Conservation (phyloP, 2,797 vertebrate genomes). For the Molossus alvarezi region DNA sequence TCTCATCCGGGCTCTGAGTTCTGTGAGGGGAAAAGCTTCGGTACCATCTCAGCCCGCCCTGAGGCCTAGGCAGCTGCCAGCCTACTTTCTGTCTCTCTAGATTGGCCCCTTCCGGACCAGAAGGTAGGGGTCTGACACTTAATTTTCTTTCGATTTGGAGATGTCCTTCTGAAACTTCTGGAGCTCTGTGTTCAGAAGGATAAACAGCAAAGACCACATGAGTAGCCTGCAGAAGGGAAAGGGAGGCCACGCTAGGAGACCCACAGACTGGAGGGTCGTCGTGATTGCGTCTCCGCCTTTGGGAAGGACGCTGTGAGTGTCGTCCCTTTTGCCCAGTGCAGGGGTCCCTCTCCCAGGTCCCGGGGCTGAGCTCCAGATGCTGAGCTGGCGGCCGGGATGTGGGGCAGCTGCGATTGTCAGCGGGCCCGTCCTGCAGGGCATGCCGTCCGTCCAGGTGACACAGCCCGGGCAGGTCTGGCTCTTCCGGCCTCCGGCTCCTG, state of each 20-base stretch:
- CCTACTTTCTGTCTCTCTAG: not conserved
- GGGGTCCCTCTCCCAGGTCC: not conserved
- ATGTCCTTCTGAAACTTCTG: not conserved
- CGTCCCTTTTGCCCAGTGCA: rapidly evolving
- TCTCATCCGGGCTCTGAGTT: not conserved
- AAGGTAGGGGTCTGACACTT: not conserved
- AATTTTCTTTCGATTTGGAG: not conserved
- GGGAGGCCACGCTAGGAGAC: not conserved
- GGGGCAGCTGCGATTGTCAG: rapidly evolving
- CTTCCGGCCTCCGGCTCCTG: not conserved
- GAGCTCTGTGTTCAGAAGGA: not conserved
- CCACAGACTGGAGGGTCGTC: rapidly evolving
- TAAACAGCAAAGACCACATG: not conserved
- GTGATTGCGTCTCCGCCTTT: not conserved
- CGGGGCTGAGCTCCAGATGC: rapidly evolving
- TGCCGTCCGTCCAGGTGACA: not conserved
- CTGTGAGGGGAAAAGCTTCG: not conserved
- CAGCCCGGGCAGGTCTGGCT: not conserved
- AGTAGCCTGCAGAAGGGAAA: not conserved
- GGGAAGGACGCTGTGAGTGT: not conserved
- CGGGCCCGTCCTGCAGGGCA: rapidly evolving
- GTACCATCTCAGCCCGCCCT: not conserved
- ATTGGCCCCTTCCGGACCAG: not conserved
- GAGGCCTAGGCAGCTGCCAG: rapidly evolving
- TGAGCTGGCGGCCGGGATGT: not conserved